A percentile compares a stretch with the other conserved stretches of the same genome.
These are phyloP conservation scores for Hyles vespertilio DNA, from an alignment of 1,140 invertebrate genomes.

Conservation along the genomic window DNA sequence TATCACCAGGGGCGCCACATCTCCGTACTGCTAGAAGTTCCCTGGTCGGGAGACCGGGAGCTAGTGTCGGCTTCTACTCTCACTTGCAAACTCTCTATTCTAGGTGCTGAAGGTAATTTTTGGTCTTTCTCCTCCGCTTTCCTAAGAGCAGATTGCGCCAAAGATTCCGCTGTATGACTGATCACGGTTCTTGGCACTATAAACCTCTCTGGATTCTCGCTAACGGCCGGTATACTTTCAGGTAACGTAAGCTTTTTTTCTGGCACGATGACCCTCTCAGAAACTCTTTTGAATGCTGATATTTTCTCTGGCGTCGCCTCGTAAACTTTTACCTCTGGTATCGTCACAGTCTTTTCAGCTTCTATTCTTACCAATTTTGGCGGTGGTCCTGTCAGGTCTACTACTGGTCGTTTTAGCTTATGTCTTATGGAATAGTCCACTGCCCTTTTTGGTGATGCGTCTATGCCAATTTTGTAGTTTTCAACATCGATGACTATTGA, in stretches of 20 bases:
- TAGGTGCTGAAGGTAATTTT: too few species aligned
- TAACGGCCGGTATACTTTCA: constrained; percentile 42
- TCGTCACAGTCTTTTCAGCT: constrained; percentile 22
- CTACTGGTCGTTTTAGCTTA: constrained; percentile 53
- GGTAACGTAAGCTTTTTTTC: constrained; percentile 45
- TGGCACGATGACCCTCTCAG: constrained; percentile 31
- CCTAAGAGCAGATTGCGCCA: constrained; percentile 44
- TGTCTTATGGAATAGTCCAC: constrained; percentile 63
- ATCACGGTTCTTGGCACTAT: constrained; percentile 49
- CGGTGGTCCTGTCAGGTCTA: constrained; percentile 39
- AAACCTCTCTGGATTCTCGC: constrained; percentile 28
- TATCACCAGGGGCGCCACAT: constrained; percentile 67
- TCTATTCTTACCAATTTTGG: constrained; percentile 50
- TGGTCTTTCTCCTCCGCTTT: constrained; percentile 26
- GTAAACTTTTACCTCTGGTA: constrained; percentile 29
- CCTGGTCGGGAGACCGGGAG: constrained; percentile 50
- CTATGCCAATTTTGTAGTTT: constrained; percentile 69
- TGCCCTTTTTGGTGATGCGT: constrained; percentile 63
- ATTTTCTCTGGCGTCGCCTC: constrained; percentile 32
- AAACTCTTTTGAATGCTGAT: constrained; percentile 39
- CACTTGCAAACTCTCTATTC: background rate
- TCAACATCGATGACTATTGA: constrained; percentile 70
- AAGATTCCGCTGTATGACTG: constrained; percentile 60
- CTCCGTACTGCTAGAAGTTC: constrained; percentile 42
- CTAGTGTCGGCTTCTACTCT: constrained; percentile 48